Evolutionary conservation across 2,113 vertebrate species (phyloP).

Genomic region (Oryzias woworae): DNA sequence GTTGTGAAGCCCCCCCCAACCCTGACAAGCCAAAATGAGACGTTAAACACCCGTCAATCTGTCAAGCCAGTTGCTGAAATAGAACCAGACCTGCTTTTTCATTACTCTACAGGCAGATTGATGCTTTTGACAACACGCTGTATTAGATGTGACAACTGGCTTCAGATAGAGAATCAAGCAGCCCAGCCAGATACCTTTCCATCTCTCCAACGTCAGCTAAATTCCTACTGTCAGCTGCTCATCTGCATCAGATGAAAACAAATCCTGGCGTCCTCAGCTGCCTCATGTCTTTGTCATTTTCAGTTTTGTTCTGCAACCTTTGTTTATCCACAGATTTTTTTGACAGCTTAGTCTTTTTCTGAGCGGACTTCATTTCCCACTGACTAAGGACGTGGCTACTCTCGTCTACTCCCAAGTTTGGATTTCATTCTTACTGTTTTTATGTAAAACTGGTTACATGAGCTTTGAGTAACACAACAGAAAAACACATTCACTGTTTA

Average conservation of each 20-base stretch:
- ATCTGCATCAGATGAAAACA: slow-evolving; percentile 66
- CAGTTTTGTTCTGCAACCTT: slow-evolving; percentile 32
- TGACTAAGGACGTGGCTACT: no score
- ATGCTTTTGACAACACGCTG: slow-evolving; percentile 70
- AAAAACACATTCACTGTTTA: no score
- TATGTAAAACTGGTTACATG: no score
- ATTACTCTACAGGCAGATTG: slow-evolving; percentile 67
- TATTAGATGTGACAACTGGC: slow-evolving; percentile 74
- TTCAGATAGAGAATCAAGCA: slow-evolving; percentile 70
- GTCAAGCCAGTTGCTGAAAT: slow-evolving; percentile 69
- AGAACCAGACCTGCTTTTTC: slow-evolving; percentile 71
- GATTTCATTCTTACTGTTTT: no score
- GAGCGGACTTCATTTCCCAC: background rate
- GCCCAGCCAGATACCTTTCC: slow-evolving; percentile 64
- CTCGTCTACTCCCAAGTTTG: no score
- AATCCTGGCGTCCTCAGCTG: slow-evolving; percentile 39
- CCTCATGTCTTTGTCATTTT: slow-evolving; percentile 37
- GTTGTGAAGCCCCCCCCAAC: slow-evolving; percentile 38
- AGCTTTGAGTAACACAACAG: no score
- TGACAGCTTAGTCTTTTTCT: background rate
- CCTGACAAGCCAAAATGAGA: slow-evolving; percentile 72
- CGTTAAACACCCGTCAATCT: slow-evolving; percentile 76
- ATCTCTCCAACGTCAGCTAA: slow-evolving; percentile 59
- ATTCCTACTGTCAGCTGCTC: slow-evolving; percentile 71
- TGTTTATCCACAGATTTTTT: slow-evolving; percentile 14